These are phyloP conservation scores for Pseudopodoces humilis DNA, from an alignment of 2,113 vertebrate species.

Conservation along the genomic window DNA sequence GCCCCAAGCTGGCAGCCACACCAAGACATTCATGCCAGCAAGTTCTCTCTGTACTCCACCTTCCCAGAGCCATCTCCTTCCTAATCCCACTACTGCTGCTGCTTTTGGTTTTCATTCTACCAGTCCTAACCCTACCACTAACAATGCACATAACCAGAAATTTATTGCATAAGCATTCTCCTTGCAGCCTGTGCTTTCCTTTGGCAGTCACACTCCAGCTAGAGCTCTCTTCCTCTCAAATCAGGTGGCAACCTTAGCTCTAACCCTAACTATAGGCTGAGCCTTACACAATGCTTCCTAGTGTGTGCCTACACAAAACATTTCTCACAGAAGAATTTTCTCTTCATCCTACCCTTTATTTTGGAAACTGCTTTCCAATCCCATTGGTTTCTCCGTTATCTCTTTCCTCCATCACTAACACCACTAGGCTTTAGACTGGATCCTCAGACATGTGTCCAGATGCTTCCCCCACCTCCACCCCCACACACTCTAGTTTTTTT, in stretches of 20 bases:
- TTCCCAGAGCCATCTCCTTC: not conserved
- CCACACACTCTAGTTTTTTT: not conserved
- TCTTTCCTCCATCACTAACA: not conserved
- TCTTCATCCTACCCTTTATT: not conserved
- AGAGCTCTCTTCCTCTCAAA: not conserved
- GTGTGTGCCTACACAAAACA: not conserved
- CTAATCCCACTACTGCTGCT: not conserved
- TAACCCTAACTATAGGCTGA: not conserved
- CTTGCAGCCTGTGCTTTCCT: not conserved
- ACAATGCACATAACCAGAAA: not conserved
- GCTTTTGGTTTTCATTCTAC: not conserved
- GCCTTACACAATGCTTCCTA: not conserved
- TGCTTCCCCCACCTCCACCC: not conserved
- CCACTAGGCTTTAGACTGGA: not conserved
- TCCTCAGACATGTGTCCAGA: not conserved
- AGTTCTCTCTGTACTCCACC: not conserved
- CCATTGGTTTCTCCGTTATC: not conserved
- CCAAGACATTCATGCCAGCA: not conserved
- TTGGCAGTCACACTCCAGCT: not conserved
- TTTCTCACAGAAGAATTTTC: not conserved
- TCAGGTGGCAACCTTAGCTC: not conserved
- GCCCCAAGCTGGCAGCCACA: not conserved
- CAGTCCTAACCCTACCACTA: not conserved
- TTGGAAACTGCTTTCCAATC: not conserved
- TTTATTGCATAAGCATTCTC: not conserved